These are phyloP conservation scores for Drosophila hamatofila DNA, from an alignment of 2,888 invertebrate genomes.

Conservation along the genomic window DNA sequence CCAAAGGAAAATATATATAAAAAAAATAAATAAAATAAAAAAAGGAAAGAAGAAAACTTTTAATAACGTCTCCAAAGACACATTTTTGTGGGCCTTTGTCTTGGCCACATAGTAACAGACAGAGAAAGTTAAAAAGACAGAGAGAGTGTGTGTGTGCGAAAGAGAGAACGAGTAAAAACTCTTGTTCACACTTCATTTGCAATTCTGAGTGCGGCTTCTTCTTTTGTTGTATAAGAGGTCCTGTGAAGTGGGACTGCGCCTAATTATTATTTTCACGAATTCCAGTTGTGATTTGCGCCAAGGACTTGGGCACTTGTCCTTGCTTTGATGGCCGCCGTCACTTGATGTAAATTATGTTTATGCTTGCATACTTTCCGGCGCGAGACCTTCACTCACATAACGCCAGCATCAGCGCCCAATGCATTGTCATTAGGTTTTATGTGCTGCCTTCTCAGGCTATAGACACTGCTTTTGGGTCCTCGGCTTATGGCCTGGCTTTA, in stretches of 20 bases:
- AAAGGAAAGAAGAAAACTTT: constrained; percentile 60
- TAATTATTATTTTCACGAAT: constrained; percentile 78
- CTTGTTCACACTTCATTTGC: constrained; percentile 80
- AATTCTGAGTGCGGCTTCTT: constrained; percentile 69
- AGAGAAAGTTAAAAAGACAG: not conserved
- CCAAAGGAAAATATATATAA: constrained; percentile 20
- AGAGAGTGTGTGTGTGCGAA: not conserved
- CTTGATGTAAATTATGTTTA: constrained; percentile 75
- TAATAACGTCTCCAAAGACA: constrained; percentile 79
- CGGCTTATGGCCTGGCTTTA: constrained; percentile 40
- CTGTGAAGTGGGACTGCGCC: constrained; percentile 41
- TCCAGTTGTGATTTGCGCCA: constrained; percentile 57
- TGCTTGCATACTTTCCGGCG: constrained; percentile 52
- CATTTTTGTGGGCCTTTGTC: constrained; percentile 55
- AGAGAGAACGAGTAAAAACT: constrained; percentile 36
- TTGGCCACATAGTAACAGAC: constrained; percentile 15
- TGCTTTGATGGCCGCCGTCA: constrained; percentile 44
- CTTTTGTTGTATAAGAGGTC: constrained; percentile 47
- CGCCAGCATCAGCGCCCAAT: constrained; percentile 13
- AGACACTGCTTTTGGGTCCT: constrained; percentile 11
- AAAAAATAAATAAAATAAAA: not conserved
- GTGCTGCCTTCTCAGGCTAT: constrained; percentile 18
- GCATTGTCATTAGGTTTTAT: constrained; percentile 68
- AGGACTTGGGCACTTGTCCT: constrained; percentile 49
- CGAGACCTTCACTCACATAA: constrained; percentile 3